A percentile compares a stretch with the other conserved stretches of the same genome.
phyloP scores from a whole-genome alignment of 2,888 invertebrate genomes.

The Erebia ligea region DNA sequence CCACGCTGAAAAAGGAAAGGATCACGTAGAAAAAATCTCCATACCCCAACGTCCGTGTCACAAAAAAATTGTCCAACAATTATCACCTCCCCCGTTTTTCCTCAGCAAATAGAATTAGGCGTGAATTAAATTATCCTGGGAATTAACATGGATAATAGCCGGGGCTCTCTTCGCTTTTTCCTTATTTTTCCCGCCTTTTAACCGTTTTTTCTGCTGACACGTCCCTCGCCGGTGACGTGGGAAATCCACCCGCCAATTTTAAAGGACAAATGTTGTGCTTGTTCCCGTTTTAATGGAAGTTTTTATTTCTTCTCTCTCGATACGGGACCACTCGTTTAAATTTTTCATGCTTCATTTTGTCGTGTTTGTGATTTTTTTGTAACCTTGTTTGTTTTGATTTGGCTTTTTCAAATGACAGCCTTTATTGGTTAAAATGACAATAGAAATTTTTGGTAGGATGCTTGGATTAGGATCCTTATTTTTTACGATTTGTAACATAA shows the following conservation, averaged over 20 bases:
- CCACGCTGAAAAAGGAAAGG: slow-evolving; percentile 56
- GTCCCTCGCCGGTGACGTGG: slow-evolving; percentile 54
- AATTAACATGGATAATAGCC: slow-evolving; percentile 82
- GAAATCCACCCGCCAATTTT: slow-evolving; percentile 63
- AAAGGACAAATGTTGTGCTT: slow-evolving; percentile 47
- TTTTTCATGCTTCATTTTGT: slow-evolving; percentile 26
- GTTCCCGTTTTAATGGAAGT: slow-evolving; percentile 45
- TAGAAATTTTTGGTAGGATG: background rate
- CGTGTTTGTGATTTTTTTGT: slow-evolving; percentile 13
- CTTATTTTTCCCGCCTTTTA: slow-evolving; percentile 66
- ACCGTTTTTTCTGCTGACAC: slow-evolving; percentile 59
- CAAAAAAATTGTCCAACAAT: slow-evolving; percentile 75
- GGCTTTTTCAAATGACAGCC: background rate
- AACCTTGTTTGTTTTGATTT: slow-evolving; percentile 13
- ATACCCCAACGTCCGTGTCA: slow-evolving; percentile 55
- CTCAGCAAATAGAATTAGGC: slow-evolving; percentile 82
- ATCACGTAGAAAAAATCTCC: slow-evolving; percentile 51
- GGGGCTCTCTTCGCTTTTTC: slow-evolving; percentile 69
- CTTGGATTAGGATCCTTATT: background rate
- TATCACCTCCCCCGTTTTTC: slow-evolving; percentile 79
- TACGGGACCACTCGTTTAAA: slow-evolving; percentile 26
- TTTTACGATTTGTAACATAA: background rate
- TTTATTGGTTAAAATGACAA: background rate
- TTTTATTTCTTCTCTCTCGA: slow-evolving; percentile 50
- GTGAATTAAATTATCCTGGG: slow-evolving; percentile 80